Percentiles rank a stretch among this genome's conserved stretches.
These are phyloP conservation scores for Dryocosmus kuriphilus DNA, from an alignment of 2,888 invertebrate species.

Conservation along the genomic window DNA sequence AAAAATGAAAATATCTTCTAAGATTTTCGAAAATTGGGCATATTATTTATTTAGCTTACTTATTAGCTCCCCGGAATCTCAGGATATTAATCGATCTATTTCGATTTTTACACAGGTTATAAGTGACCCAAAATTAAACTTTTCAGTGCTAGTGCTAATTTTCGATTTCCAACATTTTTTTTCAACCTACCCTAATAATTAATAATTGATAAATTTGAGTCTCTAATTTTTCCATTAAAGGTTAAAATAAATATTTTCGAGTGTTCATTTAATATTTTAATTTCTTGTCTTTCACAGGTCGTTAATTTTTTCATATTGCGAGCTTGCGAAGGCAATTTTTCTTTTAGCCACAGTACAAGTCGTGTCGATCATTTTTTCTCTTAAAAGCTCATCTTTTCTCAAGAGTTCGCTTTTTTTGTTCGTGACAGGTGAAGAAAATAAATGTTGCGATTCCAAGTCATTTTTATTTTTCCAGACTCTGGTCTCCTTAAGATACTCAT, in stretches of 20 bases:
- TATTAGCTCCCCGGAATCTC: no score
- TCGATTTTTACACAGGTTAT: no score
- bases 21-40: no score
- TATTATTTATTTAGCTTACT: no score
- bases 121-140: no score
- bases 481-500: neutral
- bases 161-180: no score
- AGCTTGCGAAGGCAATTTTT: neutral
- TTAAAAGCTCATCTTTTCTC: neutral
- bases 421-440: neutral
- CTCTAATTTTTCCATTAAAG: no score
- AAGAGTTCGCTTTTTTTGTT: neutral
- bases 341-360: neutral
- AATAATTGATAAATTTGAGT: neutral
- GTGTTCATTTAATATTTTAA: neutral
- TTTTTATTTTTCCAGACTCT: neutral
- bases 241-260: neutral
- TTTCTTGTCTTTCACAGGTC: neutral
- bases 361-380: neutral
- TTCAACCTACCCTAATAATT: no score
- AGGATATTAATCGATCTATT: no score
- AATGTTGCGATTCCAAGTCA: neutral
- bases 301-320: neutral
- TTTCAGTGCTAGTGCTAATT: no score
- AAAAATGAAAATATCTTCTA: no score